These are phyloP conservation scores for Cephus pulcher DNA, from an alignment of 2,888 invertebrate species.

Conservation along the genomic window DNA sequence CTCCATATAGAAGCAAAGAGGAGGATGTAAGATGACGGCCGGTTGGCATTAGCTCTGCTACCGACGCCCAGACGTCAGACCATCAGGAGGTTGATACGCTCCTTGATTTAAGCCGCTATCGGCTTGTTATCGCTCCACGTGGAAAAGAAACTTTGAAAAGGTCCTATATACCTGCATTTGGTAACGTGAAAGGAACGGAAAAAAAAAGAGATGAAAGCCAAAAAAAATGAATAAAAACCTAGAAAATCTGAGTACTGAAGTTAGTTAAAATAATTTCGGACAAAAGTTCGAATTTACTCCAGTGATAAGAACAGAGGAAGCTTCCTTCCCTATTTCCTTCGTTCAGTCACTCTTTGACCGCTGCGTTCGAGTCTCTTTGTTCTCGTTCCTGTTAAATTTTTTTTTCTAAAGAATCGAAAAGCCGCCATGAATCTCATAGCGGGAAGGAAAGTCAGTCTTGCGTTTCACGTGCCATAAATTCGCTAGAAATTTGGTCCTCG, in stretches of 20 bases:
- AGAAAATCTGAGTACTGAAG: not conserved
- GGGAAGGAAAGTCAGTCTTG: not conserved
- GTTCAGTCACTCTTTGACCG: not conserved
- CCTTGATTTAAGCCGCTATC: not conserved
- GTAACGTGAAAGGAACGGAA: not conserved
- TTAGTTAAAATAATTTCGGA: not conserved
- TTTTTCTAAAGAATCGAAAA: not conserved
- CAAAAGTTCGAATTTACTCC: not conserved
- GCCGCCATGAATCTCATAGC: conserved; percentile 8
- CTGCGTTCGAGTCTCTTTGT: not conserved
- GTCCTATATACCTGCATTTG: not conserved
- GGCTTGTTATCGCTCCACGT: not conserved
- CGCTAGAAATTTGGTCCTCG: not conserved
- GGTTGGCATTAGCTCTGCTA: not conserved
- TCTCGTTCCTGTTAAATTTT: not conserved
- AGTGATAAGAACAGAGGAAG: not conserved
- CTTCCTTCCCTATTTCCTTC: conserved; percentile 29
- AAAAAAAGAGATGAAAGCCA: not conserved
- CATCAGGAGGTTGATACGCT: not conserved
- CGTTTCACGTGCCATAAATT: not conserved
- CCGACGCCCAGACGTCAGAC: not conserved
- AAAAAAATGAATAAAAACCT: not conserved
- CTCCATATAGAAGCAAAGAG: not conserved
- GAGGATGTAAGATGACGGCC: not conserved
- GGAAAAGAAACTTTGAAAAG: not conserved